Conservation (phyloP, 2,797 vertebrate genomes). For the Zalophus californianus region DNA sequence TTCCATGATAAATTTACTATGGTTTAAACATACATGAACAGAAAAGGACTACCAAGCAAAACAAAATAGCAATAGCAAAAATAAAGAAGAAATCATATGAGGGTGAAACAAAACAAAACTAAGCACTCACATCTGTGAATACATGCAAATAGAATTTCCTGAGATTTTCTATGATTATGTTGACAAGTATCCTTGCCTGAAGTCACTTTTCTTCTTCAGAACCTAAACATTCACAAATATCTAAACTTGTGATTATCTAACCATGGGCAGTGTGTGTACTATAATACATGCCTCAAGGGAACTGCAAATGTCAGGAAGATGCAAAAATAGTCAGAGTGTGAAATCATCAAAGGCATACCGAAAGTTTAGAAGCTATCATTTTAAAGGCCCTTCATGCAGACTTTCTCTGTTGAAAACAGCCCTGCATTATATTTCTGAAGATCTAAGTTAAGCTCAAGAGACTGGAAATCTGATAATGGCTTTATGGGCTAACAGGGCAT, state of each 20-base stretch:
- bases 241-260: slow-evolving; percentile 85
- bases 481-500: slow-evolving; percentile 83
- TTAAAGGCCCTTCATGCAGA: slow-evolving; percentile 83
- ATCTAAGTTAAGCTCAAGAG: slow-evolving; percentile 86
- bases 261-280: slow-evolving; percentile 75
- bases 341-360: slow-evolving; percentile 85
- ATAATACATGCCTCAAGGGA: slow-evolving; percentile 84
- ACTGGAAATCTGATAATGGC: slow-evolving; percentile 86
- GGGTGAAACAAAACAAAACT: neutral
- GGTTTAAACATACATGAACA: neutral
- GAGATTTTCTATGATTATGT: slow-evolving; percentile 15
- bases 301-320: slow-evolving; percentile 84
- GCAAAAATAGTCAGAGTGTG: slow-evolving; percentile 85
- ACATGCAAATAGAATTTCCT: neutral
- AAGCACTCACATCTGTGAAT: neutral
- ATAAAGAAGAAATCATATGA: neutral
- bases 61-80: slow-evolving; percentile 5
- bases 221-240: slow-evolving; percentile 81
- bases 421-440: slow-evolving; percentile 82
- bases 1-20: neutral
- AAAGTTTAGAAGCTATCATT: slow-evolving; percentile 86
- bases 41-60: neutral
- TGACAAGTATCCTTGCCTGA: slow-evolving; percentile 69
- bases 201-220: slow-evolving; percentile 55
- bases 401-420: slow-evolving; percentile 84